Percentiles rank a stretch among this genome's conserved stretches.
Evolutionary conservation across 2,113 vertebrate genomes (phyloP).

Genomic region (Rhombomys opimus): DNA sequence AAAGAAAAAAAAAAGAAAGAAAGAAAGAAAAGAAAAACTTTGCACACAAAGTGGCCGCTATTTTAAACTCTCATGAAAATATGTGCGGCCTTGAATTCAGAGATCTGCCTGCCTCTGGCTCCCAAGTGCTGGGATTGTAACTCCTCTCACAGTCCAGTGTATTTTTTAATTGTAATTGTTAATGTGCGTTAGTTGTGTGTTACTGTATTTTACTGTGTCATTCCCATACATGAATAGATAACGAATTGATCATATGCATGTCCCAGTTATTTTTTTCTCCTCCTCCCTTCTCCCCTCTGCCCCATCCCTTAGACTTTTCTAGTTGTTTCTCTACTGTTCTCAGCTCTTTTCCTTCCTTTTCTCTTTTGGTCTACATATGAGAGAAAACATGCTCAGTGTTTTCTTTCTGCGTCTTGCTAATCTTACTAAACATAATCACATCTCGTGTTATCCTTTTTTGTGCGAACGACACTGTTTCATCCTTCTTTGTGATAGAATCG

Average conservation of each 20-base stretch:
- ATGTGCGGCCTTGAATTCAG: background rate
- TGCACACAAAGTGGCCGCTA: background rate
- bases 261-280: background rate
- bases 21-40: background rate
- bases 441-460: background rate
- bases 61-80: background rate
- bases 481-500: background rate
- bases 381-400: background rate
- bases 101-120: background rate
- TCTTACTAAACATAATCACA: background rate
- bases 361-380: background rate
- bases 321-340: background rate
- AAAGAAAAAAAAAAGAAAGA: no score
- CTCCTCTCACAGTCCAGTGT: background rate
- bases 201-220: no score
- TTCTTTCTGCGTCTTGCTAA: background rate
- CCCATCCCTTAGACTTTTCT: background rate
- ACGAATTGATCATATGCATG: background rate
- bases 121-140: background rate
- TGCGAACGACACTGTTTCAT: no score
- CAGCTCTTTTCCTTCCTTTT: no score
- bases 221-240: background rate
- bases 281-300: no score
- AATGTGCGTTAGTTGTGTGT: background rate
- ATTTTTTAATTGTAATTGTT: background rate